Conservation (phyloP, 2,113 vertebrate genomes). For the Melierax canorus region DNA sequence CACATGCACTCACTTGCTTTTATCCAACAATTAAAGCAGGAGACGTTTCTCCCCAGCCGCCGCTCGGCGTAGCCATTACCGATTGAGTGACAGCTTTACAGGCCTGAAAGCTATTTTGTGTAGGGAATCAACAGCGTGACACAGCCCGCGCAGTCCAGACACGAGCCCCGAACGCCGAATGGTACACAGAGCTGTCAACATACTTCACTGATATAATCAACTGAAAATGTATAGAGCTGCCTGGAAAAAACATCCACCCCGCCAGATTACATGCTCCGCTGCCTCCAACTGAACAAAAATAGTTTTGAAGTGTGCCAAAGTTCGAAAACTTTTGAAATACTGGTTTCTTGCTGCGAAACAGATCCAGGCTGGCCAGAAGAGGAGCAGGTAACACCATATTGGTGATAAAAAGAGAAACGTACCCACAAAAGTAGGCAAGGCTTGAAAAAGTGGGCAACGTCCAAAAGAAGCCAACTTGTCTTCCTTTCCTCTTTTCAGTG, state of each 20-base stretch:
- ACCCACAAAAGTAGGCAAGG: not conserved
- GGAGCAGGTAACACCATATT: not conserved
- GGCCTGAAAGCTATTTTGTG: not conserved
- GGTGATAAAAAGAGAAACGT: rapidly evolving
- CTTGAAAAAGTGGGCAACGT: not conserved
- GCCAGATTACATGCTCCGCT: not conserved
- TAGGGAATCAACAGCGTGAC: not conserved
- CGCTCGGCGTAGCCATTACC: not conserved
- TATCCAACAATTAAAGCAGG: not conserved
- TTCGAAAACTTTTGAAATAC: not conserved
- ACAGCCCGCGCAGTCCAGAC: not conserved
- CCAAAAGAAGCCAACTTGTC: not conserved
- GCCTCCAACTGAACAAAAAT: not conserved
- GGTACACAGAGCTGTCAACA: not conserved
- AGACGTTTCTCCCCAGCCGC: not conserved
- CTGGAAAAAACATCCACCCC: not conserved
- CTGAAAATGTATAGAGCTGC: not conserved
- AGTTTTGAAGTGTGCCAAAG: not conserved
- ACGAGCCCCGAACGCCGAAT: not conserved
- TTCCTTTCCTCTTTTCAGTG: not conserved
- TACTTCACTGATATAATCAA: not conserved
- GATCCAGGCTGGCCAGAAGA: not conserved
- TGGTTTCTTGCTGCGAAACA: not conserved
- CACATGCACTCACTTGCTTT: not conserved
- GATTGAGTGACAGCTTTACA: not conserved